Percentiles rank a stretch among this genome's conserved stretches.
These are phyloP conservation scores for Ganaspis brasiliensis DNA, from an alignment of 2,888 invertebrate species.

Conservation along the genomic window DNA sequence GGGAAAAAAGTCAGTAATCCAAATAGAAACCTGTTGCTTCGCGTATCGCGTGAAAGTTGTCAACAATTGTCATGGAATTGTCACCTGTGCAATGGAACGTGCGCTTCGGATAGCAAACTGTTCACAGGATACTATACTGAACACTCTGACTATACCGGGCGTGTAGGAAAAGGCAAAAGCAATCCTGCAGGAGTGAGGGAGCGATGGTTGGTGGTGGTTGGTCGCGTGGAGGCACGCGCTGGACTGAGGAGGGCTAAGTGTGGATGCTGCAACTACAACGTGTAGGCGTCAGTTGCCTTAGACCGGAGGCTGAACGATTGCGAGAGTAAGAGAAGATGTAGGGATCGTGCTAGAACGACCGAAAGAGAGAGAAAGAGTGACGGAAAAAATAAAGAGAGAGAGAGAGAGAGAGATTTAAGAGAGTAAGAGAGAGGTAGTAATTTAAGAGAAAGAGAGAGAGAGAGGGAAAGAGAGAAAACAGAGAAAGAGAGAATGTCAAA, in stretches of 20 bases:
- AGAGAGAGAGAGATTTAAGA: conserved; percentile 41
- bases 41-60: conserved; percentile 23
- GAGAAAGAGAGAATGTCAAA: conserved; percentile 37
- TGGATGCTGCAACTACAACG: conserved; percentile 79
- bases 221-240: conserved; percentile 81
- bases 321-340: conserved; percentile 55
- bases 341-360: conserved; percentile 45
- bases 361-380: conserved; percentile 43
- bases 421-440: conserved; percentile 5
- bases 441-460: conserved; percentile 60
- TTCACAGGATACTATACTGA: conserved; percentile 58
- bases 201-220: conserved; percentile 78
- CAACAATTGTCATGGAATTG: conserved; percentile 12
- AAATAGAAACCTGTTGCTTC: conserved; percentile 14
- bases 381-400: conserved; percentile 46
- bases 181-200: conserved; percentile 61
- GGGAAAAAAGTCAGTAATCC: too few species aligned
- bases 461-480: conserved; percentile 47
- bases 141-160: conserved; percentile 53
- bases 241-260: conserved; percentile 79
- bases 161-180: conserved; percentile 62
- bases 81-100: conserved; percentile 23
- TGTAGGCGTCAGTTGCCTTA: conserved; percentile 78
- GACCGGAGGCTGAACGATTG: conserved; percentile 64
- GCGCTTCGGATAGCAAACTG: conserved; percentile 55